These are phyloP conservation scores for Pemphredon lugubris DNA, from an alignment of 2,888 invertebrate species.

Conservation along the genomic window DNA sequence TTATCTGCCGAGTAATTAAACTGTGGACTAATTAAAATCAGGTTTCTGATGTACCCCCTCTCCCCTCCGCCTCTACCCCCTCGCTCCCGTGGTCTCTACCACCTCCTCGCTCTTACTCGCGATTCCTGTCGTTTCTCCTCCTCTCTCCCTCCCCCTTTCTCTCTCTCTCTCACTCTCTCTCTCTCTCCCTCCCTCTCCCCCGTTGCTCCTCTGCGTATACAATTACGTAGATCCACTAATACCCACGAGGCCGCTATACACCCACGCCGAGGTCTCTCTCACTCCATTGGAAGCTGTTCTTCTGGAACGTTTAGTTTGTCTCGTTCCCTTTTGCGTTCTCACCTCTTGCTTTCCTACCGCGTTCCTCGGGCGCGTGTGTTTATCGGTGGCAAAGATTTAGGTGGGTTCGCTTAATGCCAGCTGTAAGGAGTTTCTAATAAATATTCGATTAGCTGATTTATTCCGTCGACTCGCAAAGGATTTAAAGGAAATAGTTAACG, in stretches of 20 bases:
- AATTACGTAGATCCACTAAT: constrained; percentile 12
- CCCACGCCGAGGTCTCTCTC: constrained; percentile 19
- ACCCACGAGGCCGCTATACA: constrained; percentile 21
- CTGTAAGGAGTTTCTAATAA: constrained; percentile 34
- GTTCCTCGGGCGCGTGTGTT: background rate
- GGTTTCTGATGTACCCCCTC: constrained; percentile 80
- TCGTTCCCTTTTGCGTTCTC: constrained; percentile 18
- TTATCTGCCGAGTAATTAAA: constrained; percentile 82
- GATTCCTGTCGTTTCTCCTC: constrained; percentile 47
- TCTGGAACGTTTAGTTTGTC: background rate
- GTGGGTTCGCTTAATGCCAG: constrained; percentile 13
- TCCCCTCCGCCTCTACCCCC: constrained; percentile 30
- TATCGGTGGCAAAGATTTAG: constrained; percentile 10
- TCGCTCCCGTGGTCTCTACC: constrained; percentile 20
- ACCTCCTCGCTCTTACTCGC: constrained; percentile 22
- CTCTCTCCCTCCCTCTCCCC: constrained; percentile 6
- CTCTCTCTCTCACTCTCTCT: constrained; percentile 22
- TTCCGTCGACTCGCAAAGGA: constrained; percentile 21
- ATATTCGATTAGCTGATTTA: constrained; percentile 50
- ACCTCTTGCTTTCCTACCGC: constrained; percentile 6
- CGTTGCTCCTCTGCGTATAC: constrained; percentile 14
- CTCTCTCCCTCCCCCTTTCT: constrained; percentile 9
- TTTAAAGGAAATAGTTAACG: constrained; percentile 20
- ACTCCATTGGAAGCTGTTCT: background rate
- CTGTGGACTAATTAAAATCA: constrained; percentile 82